These are phyloP conservation scores for Melanotaenia duboulayi DNA, from an alignment of 2,113 vertebrate genomes.

Conservation along the genomic window DNA sequence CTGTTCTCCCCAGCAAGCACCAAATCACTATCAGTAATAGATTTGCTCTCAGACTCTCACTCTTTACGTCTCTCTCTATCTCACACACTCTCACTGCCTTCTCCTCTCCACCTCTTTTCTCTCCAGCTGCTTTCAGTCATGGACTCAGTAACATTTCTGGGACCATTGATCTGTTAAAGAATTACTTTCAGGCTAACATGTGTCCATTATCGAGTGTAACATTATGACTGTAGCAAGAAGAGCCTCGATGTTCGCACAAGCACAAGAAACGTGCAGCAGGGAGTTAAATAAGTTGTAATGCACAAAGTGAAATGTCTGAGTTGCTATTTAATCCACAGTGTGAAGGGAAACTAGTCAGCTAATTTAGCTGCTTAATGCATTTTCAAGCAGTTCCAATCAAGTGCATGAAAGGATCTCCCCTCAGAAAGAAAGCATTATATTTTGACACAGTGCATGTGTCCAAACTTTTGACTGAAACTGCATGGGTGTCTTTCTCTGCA, in stretches of 20 bases:
- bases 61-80: conserved; percentile 36
- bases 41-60: conserved; percentile 45
- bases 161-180: conserved; percentile 23
- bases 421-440: not conserved
- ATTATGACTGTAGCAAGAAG: not conserved
- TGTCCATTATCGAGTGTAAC: conserved; percentile 1
- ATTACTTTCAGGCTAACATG: not conserved
- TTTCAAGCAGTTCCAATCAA: conserved; percentile 6
- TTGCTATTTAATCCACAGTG: conserved; percentile 4
- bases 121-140: conserved; percentile 3
- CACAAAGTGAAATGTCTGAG: conserved; percentile 5
- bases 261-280: not conserved
- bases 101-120: not conserved
- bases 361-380: conserved; percentile 8
- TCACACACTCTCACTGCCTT: conserved; percentile 5
- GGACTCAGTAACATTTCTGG: conserved; percentile 10
- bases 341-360: not conserved
- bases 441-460: not conserved
- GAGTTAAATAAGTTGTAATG: conserved; percentile 13
- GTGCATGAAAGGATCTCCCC: not conserved
- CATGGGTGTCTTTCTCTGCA: conserved; percentile 12
- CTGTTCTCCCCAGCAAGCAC: conserved; percentile 58
- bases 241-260: not conserved
- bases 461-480: conserved; percentile 2
- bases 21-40: conserved; percentile 68